phyloP scores from a whole-genome alignment of 2,888 invertebrate genomes.

The Auanema sp. region DNA sequence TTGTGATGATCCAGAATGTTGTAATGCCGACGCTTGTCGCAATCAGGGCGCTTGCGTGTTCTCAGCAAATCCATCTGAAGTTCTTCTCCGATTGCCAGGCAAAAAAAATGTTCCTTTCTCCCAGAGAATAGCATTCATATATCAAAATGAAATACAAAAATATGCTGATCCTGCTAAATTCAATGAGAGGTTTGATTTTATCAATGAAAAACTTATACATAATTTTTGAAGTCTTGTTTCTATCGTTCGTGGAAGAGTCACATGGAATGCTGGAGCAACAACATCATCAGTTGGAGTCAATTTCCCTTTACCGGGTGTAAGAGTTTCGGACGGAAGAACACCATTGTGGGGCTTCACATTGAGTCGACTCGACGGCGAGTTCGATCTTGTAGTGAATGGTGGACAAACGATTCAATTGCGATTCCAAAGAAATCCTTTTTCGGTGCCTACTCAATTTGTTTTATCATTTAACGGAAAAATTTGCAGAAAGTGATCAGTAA shows the following conservation, averaged over 20 bases:
- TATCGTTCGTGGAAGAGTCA: conserved; percentile 95
- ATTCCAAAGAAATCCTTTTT: conserved; percentile 27
- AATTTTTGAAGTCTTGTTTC: conserved; percentile 90
- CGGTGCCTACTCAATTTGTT: conserved; percentile 10
- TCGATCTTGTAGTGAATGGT: conserved; percentile 97
- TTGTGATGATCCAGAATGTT: conserved; percentile 96
- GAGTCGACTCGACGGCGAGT: conserved; percentile 72
- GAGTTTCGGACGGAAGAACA: conserved; percentile 85
- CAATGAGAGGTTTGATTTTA: conserved; percentile 76
- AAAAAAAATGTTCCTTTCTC: conserved; percentile 95
- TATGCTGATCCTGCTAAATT: conserved; percentile 96
- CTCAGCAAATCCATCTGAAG: conserved; percentile 93
- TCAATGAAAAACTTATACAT: too few species aligned
- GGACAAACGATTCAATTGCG: conserved; percentile 75
- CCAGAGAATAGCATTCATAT: conserved; percentile 93
- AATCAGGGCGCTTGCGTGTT: conserved; percentile 93
- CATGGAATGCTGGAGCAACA: conserved; percentile 64
- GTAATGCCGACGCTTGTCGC: conserved; percentile 76
- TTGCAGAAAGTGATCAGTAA: conserved; percentile 78
- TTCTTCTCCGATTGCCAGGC: conserved; percentile 91
- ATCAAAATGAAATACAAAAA: conserved; percentile 97
- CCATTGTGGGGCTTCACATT: conserved; percentile 78
- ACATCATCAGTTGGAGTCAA: not conserved
- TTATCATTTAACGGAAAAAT: too few species aligned
- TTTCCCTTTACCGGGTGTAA: not conserved